Base-by-base conservation (phyloP, 64 coral and sea anemone genomes). In the Orbicella faveolata region DNA sequence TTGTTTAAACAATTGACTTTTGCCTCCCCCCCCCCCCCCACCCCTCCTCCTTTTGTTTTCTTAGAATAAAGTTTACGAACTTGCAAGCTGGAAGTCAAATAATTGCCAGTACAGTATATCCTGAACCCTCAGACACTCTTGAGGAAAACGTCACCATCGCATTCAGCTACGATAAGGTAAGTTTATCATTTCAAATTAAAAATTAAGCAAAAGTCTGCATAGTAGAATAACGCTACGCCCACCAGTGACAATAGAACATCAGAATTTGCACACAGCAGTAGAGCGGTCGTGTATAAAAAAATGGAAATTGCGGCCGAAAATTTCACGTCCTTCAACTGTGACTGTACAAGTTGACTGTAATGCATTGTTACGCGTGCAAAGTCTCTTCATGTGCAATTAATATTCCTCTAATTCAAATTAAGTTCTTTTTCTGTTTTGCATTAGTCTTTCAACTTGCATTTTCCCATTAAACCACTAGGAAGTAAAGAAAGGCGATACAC, bases 71-170 rank as follows among this genome's bases (percentile, higher is more conserved):
- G 7, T n/a, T 84, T 19, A 69, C 35, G 19, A 48, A 84, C 8
- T 35, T 66, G 7, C 15, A 51, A 19, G 3, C 69, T 2, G 9
- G 63, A 36, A 52, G 81, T 36, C 63, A 63, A 23, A 70, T 92
- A 10, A 87, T 92, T 35, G 59, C 90, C 21, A 67, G 83, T 73
- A 79, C 83, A 23, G 37, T 92, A 77, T 7, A 92, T 39, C 90
- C 83, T 1, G 52, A 34, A 15, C 90, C 90, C 54, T 5, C 83
- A 14, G 82, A 74, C 19, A 75, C 65, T 35, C 61, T 92, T 16
- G 21, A 85, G 15, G 90, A 92, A 65, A 92, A 92, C 13, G 44
- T 92, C 19, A 86, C 90, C 0, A 87, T 92, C 19, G 48, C 63
- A 51, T 84, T 84, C 63, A 70, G 63, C 37, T 37, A 84, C 21